Conservation (phyloP, 2,888 invertebrate species). For the Lasioglossum zephyrum region DNA sequence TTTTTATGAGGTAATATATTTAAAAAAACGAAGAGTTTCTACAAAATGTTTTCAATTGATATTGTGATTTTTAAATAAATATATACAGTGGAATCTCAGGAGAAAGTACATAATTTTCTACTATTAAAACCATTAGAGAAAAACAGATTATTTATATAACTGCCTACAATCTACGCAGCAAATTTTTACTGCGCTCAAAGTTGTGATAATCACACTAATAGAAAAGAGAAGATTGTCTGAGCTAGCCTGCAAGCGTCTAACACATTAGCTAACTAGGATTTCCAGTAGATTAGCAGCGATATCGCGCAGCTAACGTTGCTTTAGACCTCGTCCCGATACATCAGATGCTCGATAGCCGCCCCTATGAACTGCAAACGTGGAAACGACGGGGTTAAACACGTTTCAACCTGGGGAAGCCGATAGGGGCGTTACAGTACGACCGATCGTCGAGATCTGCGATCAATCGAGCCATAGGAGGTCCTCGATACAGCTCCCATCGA, state of each 20-base stretch:
- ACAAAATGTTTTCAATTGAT: neutral
- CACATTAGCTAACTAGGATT: neutral
- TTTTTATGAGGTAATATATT: neutral
- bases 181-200: neutral
- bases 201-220: neutral
- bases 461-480: conserved; percentile 38
- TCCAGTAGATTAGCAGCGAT: neutral
- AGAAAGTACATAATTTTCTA: no score
- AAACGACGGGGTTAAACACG: conserved; percentile 48
- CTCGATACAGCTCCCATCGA: conserved; percentile 11
- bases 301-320: neutral
- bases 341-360: conserved; percentile 17
- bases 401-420: conserved; percentile 29
- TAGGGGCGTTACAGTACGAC: conserved; percentile 51
- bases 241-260: neutral
- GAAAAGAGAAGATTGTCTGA: neutral
- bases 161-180: neutral
- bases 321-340: neutral
- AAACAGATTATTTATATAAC: neutral
- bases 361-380: conserved; percentile 48
- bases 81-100: neutral
- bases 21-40: neutral
- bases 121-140: neutral
- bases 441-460: conserved; percentile 48
- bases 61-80: neutral